phyloP scores from a whole-genome alignment of 2,888 invertebrate species.

The Tortricodes alternella region DNA sequence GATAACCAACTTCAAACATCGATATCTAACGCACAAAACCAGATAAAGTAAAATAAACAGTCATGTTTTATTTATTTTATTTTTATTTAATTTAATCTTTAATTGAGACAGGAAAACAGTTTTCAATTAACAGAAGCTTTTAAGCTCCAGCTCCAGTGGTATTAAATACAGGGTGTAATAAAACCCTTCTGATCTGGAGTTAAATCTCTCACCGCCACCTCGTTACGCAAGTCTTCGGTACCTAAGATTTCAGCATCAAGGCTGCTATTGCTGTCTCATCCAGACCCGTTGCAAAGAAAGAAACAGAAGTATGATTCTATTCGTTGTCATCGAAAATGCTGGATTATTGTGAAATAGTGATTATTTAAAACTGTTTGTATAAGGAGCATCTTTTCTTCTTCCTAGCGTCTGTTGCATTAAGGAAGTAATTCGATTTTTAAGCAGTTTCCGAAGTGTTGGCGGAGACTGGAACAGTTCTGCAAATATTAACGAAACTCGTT shows the following conservation, averaged over 20 bases:
- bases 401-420: not conserved
- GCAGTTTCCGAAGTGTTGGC: constrained; percentile 15
- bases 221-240: not conserved
- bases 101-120: not conserved
- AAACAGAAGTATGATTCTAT: not conserved
- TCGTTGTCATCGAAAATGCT: not conserved
- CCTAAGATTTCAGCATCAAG: not conserved
- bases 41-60: not conserved
- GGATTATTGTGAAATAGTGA: not conserved
- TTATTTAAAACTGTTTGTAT: constrained; percentile 16
- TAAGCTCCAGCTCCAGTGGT: constrained; percentile 10
- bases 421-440: constrained; percentile 24
- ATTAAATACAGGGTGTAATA: constrained; percentile 19
- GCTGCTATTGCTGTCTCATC: constrained; percentile 1
- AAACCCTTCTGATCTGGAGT: constrained; percentile 17
- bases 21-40: no score
- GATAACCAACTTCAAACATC: no score
- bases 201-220: constrained; percentile 16
- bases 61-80: no score
- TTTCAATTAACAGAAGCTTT: constrained; percentile 15
- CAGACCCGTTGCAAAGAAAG: not conserved
- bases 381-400: constrained; percentile 6
- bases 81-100: not conserved
- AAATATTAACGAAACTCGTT: constrained; percentile 20
- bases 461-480: constrained; percentile 12